Evolutionary conservation across 2,888 invertebrate genomes (phyloP).

Genomic region (Silvanus unidentatus): DNA sequence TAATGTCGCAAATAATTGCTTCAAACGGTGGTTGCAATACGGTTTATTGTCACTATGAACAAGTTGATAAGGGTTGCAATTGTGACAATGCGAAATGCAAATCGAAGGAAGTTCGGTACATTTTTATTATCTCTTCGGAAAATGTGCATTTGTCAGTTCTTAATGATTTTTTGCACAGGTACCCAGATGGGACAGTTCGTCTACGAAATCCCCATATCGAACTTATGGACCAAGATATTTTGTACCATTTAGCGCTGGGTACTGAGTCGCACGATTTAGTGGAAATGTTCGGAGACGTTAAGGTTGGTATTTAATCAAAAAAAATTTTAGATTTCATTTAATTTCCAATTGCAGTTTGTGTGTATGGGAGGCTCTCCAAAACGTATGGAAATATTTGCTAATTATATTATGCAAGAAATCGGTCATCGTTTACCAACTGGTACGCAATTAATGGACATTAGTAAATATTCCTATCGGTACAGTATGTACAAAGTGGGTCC

Average conservation of each 20-base stretch:
- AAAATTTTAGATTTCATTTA: too few species aligned
- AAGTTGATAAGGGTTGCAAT: too few species aligned
- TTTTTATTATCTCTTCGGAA: too few species aligned
- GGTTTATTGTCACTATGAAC: too few species aligned
- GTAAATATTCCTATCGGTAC: constrained; percentile 86
- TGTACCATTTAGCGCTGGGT: constrained; percentile 87
- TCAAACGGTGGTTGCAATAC: too few species aligned
- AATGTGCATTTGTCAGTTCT: not conserved
- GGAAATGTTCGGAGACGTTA: constrained; percentile 93
- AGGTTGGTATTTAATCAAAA: too few species aligned
- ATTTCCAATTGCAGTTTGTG: constrained; percentile 84
- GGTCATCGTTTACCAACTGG: constrained; percentile 85
- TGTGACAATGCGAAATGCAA: too few species aligned
- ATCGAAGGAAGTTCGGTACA: too few species aligned
- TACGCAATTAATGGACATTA: constrained; percentile 81
- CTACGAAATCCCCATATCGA: constrained; percentile 85
- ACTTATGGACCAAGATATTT: constrained; percentile 87
- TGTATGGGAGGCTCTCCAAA: constrained; percentile 95
- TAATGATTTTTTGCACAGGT: constrained; percentile 51
- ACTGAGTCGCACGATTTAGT: constrained; percentile 79
- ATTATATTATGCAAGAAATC: constrained; percentile 85
- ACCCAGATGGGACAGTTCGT: constrained; percentile 79
- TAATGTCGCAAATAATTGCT: too few species aligned
- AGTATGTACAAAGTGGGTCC: constrained; percentile 95
- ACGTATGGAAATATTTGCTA: constrained; percentile 89